A percentile compares a stretch with the other conserved stretches of the same genome.
Evolutionary conservation across 2,797 vertebrate genomes (phyloP).

Genomic region (Coreius guichenoti): DNA sequence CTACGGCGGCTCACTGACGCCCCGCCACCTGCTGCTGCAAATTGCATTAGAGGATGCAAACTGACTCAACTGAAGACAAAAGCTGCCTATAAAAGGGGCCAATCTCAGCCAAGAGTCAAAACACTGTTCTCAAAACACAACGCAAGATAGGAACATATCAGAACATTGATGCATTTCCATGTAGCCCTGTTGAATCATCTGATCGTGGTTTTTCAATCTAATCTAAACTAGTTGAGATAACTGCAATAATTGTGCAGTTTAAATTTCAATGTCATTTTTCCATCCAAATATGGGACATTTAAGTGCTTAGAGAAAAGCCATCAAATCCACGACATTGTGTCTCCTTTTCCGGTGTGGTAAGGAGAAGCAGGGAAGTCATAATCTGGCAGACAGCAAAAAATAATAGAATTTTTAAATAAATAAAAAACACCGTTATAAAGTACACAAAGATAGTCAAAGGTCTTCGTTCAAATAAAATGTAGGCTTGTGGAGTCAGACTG

Average conservation of each 20-base stretch:
- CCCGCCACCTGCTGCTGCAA: constrained; percentile 73
- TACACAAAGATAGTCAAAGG: too few relatives aligned
- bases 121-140: not conserved
- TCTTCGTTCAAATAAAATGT: too few relatives aligned
- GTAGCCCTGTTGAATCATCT: not conserved
- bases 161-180: not conserved
- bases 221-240: not conserved
- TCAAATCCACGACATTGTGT: too few relatives aligned
- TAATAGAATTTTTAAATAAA: too few relatives aligned
- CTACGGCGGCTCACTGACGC: constrained; percentile 58
- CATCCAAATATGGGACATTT: too few relatives aligned
- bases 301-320: not conserved
- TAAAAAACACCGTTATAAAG: too few relatives aligned
- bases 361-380: not conserved
- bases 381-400: not conserved
- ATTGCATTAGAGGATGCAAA: constrained; percentile 68
- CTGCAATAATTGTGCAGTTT: not conserved
- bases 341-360: too few relatives aligned
- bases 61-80: not conserved
- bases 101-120: not conserved
- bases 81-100: not conserved
- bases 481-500: too few relatives aligned
- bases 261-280: not conserved
- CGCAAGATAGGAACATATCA: not conserved
- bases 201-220: not conserved